Conservation (phyloP, 2,113 vertebrate species). For the Pelodiscus sinensis region DNA sequence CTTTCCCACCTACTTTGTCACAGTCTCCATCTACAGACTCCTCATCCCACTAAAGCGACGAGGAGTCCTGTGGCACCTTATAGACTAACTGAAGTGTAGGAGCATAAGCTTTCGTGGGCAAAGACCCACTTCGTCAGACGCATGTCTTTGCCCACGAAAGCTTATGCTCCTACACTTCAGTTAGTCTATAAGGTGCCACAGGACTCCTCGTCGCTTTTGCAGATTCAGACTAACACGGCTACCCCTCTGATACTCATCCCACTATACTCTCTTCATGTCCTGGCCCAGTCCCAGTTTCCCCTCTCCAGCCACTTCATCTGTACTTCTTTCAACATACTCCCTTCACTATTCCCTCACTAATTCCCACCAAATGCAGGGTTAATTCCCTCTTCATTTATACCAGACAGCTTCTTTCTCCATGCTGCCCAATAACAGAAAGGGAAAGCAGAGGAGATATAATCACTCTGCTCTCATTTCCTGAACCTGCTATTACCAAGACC, state of each 20-base stretch:
- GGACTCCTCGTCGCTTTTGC: too few relatives aligned
- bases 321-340: background rate
- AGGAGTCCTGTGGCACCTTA: too few relatives aligned
- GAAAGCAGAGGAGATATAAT: accelerated
- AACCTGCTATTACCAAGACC: background rate
- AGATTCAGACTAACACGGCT: too few relatives aligned
- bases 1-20: background rate
- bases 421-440: background rate
- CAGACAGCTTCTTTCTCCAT: background rate
- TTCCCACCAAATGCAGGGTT: background rate
- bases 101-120: too few relatives aligned
- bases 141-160: too few relatives aligned
- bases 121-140: too few relatives aligned
- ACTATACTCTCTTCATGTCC: background rate
- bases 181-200: too few relatives aligned
- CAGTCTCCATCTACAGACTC: background rate
- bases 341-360: background rate
- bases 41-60: background rate
- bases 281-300: background rate
- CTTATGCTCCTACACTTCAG: too few relatives aligned
- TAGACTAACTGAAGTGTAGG: too few relatives aligned
- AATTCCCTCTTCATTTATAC: background rate
- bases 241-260: too few relatives aligned
- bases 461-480: background rate
- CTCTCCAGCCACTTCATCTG: background rate